Evolutionary conservation across 35 echinoderm and acorn worm genomes (phyloP).

Genomic region (Chiridota heheva): DNA sequence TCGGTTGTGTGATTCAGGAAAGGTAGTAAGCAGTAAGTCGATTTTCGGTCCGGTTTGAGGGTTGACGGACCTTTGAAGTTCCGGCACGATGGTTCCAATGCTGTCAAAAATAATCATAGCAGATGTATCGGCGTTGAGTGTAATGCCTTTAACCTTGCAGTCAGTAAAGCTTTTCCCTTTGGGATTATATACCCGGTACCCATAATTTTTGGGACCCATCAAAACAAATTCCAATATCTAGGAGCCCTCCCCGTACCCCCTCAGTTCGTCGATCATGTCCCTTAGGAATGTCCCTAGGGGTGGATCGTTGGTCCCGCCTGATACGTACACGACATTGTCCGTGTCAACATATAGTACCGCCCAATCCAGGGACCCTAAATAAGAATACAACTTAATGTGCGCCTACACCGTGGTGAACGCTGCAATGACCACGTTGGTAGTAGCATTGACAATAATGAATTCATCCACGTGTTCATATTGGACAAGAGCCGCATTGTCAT

Average conservation of each 20-base stretch:
- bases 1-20: background rate
- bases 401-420: constrained; percentile 46
- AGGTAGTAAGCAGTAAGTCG: background rate
- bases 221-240: constrained; percentile 43
- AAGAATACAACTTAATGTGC: constrained; percentile 32
- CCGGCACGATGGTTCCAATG: background rate
- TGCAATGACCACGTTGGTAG: constrained; percentile 34
- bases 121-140: background rate
- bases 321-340: constrained; percentile 3
- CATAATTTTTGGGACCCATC: constrained; percentile 53
- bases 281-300: constrained; percentile 8
- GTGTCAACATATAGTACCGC: constrained; percentile 32
- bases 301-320: background rate
- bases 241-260: constrained; percentile 2
- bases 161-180: background rate
- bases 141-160: constrained; percentile 51
- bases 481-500: constrained; percentile 13
- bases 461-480: background rate
- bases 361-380: background rate
- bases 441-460: constrained; percentile 3
- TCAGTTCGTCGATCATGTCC: constrained; percentile 46
- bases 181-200: constrained; percentile 20
- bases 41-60: background rate
- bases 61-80: background rate
- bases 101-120: background rate